Evolutionary conservation across 1,140 invertebrate species (phyloP), one percentile per base, ranked within the genome.

Genomic region (Drosophila navojoa): DNA sequence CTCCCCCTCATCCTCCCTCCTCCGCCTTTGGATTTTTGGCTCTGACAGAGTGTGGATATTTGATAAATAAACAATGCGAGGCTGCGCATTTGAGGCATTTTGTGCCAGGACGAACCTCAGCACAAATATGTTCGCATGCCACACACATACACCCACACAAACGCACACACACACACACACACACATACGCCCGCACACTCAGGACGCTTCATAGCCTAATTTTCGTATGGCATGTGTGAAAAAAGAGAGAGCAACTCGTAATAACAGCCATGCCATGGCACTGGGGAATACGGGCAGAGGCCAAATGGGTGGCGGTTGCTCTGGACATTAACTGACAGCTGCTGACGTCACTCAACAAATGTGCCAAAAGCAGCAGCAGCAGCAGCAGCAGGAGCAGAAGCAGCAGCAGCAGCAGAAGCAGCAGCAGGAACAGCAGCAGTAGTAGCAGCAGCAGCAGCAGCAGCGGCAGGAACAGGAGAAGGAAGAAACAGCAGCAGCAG

Each of bases 31-130:
- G 42, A 64, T 76, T 64, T 76, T 60, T 60, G 61, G 16, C 53
- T 55, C 61, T 61, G 55, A 64, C 59, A 74, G 77, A 69, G 79
- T 79, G 82, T 79, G 79, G 69, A 89, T 79, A 82, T 89, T 82
- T 89, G 82, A 89, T 89, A 89, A 89, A 87, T 87, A 87, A 89
- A 85, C 82, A 87, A 87, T 87, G 82, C 71, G 63, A 32, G 66
- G 40, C 45, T 58, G 53, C 44, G 60, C 32, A 53, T 47, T 45
- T 44, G 15, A 44, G 45, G 61, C 42, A 59, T 47, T 55, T 59
- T 29, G 25, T 42, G 57, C 9, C 49, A 35, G 50, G 29, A 40
- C 40, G 35, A 25, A 52, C 45, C 45, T 25, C 50, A 42, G 63
- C 38, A 52, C 44, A 58, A 68, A 81, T 62, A 61, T 71, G 60